Conservation (phyloP, 92 coral and sea anemone genomes). For the Phenganax stokvisi region DNA sequence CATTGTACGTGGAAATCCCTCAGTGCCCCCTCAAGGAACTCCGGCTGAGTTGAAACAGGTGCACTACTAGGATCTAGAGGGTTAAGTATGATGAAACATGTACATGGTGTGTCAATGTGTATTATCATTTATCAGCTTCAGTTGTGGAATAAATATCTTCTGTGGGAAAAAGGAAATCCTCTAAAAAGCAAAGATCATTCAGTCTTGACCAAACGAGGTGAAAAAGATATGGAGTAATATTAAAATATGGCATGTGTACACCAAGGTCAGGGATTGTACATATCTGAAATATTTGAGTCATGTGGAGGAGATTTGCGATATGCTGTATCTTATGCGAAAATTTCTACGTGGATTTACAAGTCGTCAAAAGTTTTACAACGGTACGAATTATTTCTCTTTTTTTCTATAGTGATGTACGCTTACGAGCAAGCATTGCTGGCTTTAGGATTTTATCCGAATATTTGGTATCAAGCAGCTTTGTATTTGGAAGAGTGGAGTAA, state of each 20-base stretch:
- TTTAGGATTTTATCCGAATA: conserved; percentile 85
- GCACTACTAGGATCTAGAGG: not conserved
- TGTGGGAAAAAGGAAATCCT: conserved; percentile 94
- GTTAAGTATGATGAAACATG: too few species aligned
- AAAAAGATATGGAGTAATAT: too few species aligned
- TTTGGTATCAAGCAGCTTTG: conserved; percentile 92
- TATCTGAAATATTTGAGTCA: too few species aligned
- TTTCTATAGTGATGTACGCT: conserved; percentile 71
- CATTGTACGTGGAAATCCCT: conserved; percentile 76
- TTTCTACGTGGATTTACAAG: too few species aligned
- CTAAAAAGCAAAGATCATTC: conserved; percentile 77
- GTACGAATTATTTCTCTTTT: not conserved
- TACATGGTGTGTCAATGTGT: not conserved
- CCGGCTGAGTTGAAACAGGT: conserved; percentile 89
- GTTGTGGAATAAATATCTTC: conserved; percentile 90
- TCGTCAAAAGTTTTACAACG: not conserved
- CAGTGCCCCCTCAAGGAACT: conserved; percentile 90
- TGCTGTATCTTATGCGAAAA: too few species aligned
- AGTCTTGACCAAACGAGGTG: conserved; percentile 75
- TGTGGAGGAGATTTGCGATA: too few species aligned
- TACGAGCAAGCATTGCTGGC: conserved; percentile 89
- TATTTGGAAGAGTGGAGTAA: conserved; percentile 83
- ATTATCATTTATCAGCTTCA: conserved; percentile 55
- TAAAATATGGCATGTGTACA: too few species aligned
- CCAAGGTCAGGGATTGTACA: too few species aligned